A percentile compares a stretch with the other conserved stretches of the same genome.
Conservation (phyloP, 2,113 vertebrate species). For the Zosterops japonicus region DNA sequence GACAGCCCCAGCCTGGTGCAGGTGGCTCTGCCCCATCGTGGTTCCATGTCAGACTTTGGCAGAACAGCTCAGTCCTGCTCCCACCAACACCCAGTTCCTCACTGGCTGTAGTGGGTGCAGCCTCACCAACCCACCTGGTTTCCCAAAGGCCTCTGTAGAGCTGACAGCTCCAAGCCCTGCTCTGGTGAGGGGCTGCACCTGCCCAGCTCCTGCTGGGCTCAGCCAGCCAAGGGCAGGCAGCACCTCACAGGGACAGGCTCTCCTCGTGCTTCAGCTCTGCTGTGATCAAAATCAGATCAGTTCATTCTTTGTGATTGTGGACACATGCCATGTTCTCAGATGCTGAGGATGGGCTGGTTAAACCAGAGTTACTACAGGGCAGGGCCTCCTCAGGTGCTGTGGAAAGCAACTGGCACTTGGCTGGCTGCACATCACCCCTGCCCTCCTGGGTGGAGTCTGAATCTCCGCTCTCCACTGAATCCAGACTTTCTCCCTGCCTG, state of each 20-base stretch:
- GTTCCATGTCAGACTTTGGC: background rate
- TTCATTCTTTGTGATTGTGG: slow-evolving; percentile 63
- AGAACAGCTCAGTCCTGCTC: background rate
- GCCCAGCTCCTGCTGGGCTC: background rate
- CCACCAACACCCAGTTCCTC: background rate
- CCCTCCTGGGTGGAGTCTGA: slow-evolving; percentile 25
- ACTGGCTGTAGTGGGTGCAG: fast-evolving
- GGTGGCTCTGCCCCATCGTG: background rate
- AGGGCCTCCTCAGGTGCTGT: slow-evolving; percentile 15
- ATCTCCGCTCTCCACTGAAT: slow-evolving; percentile 70
- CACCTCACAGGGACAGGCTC: background rate
- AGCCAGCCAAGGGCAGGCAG: background rate
- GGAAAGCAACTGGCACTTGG: slow-evolving; percentile 61
- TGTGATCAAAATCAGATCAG: background rate
- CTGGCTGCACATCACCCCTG: slow-evolving; percentile 48
- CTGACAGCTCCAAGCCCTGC: background rate
- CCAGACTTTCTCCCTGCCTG: slow-evolving; percentile 39
- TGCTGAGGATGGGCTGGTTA: slow-evolving; percentile 81
- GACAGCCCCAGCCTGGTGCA: background rate
- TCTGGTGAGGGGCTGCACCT: background rate
- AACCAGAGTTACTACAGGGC: slow-evolving; percentile 71
- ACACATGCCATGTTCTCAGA: slow-evolving; percentile 72
- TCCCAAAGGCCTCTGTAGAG: background rate
- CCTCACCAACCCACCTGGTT: background rate
- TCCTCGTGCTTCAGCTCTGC: slow-evolving; percentile 14